phyloP scores from a whole-genome alignment of 2,113 vertebrate species.

The Panurus biarmicus region DNA sequence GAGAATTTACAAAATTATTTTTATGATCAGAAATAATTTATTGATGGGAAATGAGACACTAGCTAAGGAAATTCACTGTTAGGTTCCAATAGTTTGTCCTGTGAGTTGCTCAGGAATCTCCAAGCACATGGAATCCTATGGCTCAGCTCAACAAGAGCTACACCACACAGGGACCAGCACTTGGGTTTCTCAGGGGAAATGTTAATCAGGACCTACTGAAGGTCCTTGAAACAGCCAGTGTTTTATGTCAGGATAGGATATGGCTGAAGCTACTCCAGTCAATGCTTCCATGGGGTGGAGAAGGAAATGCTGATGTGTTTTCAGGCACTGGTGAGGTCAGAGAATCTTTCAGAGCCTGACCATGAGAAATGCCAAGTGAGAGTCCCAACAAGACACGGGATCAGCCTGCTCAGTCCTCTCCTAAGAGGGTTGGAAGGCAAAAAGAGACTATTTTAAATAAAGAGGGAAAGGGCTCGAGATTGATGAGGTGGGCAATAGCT shows the following conservation, averaged over 20 bases:
- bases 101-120: background rate
- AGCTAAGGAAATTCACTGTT: background rate
- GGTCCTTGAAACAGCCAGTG: background rate
- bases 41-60: background rate
- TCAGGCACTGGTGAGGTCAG: background rate
- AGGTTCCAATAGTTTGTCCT: background rate
- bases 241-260: background rate
- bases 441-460: background rate
- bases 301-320: slow-evolving; percentile 1
- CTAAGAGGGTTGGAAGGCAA: background rate
- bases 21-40: background rate
- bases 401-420: background rate
- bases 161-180: background rate
- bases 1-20: background rate
- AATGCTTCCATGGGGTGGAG: background rate
- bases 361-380: background rate
- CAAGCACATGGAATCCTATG: background rate
- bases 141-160: background rate
- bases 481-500: slow-evolving; percentile 53
- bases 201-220: background rate
- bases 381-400: background rate
- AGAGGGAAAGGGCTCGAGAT: background rate
- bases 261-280: background rate
- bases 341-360: background rate
- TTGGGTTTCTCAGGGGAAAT: background rate